Evolutionary conservation across 2,113 vertebrate genomes (phyloP).

Genomic region (Nettapus auritus): DNA sequence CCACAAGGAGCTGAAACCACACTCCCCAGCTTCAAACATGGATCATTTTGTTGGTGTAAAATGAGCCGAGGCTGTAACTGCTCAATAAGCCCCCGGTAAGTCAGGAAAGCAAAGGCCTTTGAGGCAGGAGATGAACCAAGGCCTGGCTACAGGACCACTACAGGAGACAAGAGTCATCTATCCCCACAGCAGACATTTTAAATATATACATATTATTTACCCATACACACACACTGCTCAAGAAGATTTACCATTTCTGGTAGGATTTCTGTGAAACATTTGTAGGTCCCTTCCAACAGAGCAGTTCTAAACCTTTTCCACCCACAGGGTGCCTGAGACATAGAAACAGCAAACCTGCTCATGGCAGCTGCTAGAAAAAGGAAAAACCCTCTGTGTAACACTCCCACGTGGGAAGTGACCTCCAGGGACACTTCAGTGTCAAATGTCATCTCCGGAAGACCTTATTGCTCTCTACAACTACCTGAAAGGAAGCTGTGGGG

Average conservation of each 20-base stretch:
- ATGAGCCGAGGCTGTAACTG: neutral
- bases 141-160: neutral
- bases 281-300: neutral
- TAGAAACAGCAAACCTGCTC: neutral
- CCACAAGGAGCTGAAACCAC: neutral
- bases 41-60: neutral
- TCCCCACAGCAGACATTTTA: neutral
- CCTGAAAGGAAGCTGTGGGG: too few relatives aligned
- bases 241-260: neutral
- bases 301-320: neutral
- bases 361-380: neutral
- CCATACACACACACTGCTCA: neutral
- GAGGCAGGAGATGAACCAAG: neutral
- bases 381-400: neutral
- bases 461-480: too few relatives aligned
- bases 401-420: neutral
- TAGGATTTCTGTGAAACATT: neutral
- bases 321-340: neutral
- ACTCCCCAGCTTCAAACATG: neutral
- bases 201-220: neutral
- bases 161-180: neutral
- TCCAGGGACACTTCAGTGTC: neutral
- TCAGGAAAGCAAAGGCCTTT: neutral
- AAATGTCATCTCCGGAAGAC: accelerated
- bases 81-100: neutral